These are phyloP conservation scores for Zele albiditarsus DNA, from an alignment of 2,888 invertebrate genomes.

Conservation along the genomic window DNA sequence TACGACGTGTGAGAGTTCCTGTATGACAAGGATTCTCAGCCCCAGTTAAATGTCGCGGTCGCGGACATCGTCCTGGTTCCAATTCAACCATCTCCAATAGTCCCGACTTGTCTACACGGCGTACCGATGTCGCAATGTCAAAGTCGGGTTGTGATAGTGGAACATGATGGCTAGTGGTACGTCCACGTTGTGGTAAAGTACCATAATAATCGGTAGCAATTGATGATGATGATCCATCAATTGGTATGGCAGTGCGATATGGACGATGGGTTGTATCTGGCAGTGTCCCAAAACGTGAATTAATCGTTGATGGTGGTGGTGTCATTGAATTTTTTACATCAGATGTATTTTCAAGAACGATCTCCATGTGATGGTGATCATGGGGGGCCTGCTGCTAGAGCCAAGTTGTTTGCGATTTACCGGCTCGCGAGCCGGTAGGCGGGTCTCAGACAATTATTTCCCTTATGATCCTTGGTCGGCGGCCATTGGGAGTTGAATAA, in stretches of 20 bases:
- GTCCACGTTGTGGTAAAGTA: slow-evolving; percentile 48
- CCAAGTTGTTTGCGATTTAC: slow-evolving; percentile 70
- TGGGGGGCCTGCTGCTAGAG: slow-evolving; percentile 71
- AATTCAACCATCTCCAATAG: slow-evolving; percentile 63
- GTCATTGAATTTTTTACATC: slow-evolving; percentile 46
- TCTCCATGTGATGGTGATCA: slow-evolving; percentile 66
- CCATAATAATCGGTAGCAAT: slow-evolving; percentile 53
- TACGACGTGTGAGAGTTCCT: slow-evolving; percentile 56
- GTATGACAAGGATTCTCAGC: slow-evolving; percentile 51
- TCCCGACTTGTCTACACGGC: slow-evolving; percentile 67
- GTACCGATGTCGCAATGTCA: slow-evolving; percentile 57
- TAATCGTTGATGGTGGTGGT: slow-evolving; percentile 37
- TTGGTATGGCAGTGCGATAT: slow-evolving; percentile 41
- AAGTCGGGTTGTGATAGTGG: slow-evolving; percentile 47
- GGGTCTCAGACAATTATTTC: slow-evolving; percentile 91
- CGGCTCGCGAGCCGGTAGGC: slow-evolving; percentile 71
- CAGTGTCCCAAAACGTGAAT: slow-evolving; percentile 48
- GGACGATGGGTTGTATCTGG: slow-evolving; percentile 48
- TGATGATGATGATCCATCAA: slow-evolving; percentile 42
- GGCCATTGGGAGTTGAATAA: slow-evolving; percentile 94
- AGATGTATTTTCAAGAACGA: slow-evolving; percentile 67
- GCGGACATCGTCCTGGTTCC: slow-evolving; percentile 47
- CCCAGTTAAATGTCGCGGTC: slow-evolving; percentile 46
- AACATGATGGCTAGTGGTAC: slow-evolving; percentile 33
- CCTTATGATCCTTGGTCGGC: slow-evolving; percentile 92